Conservation (phyloP, 2,888 invertebrate species). For the Hypena proboscidalis region DNA sequence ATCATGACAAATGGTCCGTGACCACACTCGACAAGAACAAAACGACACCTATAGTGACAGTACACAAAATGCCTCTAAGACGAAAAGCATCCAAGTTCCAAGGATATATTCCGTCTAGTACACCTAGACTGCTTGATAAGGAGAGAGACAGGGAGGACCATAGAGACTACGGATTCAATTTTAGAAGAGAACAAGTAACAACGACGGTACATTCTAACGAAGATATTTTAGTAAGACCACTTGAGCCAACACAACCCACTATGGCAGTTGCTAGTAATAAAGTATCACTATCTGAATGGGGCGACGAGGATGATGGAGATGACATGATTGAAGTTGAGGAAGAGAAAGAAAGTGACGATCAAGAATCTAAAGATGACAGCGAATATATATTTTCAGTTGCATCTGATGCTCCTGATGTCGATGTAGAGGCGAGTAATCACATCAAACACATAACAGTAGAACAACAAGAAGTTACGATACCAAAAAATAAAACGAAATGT, state of each 20-base stretch:
- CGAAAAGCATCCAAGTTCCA: conserved; percentile 78
- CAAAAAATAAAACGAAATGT: conserved; percentile 74
- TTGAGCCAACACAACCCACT: conserved; percentile 39
- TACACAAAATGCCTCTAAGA: conserved; percentile 51
- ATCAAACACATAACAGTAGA: conserved; percentile 50
- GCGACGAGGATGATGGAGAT: conserved; percentile 16
- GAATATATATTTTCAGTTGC: conserved; percentile 65
- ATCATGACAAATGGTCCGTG: conserved; percentile 74
- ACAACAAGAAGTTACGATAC: conserved; percentile 45
- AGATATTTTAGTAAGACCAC: conserved; percentile 23
- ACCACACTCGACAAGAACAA: conserved; percentile 50
- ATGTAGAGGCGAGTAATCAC: conserved; percentile 52
- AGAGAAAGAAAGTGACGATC: conserved; percentile 33
- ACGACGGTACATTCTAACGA: conserved; percentile 34
- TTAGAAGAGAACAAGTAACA: conserved; percentile 31
- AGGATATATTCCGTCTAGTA: conserved; percentile 63
- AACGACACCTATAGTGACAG: conserved; percentile 35
- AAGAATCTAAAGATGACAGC: conserved; percentile 58
- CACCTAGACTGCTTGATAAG: conserved; percentile 50
- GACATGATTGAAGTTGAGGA: conserved; percentile 38
- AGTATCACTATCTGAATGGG: conserved; percentile 37
- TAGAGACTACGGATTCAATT: conserved; percentile 43
- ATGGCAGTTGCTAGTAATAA: conserved; percentile 48
- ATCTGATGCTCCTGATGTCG: conserved; percentile 39
- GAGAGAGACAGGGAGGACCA: conserved; percentile 53